Base-by-base conservation (phyloP, 2,113 vertebrate species). In the Gavia stellata region DNA sequence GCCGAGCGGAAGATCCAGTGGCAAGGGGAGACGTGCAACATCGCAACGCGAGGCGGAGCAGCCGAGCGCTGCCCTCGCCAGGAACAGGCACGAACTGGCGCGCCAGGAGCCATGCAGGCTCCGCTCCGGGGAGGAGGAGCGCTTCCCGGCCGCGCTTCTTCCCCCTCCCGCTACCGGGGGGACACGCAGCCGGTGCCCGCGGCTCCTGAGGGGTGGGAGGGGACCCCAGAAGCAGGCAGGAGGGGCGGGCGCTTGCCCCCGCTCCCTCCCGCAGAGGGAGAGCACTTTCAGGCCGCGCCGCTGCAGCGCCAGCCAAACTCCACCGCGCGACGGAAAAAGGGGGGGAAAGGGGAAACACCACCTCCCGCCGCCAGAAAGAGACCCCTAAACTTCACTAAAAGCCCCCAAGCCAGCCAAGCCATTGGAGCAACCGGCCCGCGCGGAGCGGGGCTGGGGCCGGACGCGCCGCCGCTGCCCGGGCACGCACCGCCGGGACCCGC, bases 11-110 rank as follows among this genome's bases (percentile, higher is more conserved):
- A 68, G 81, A 93, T 66, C 12, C 40, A 50, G 67, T 45, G 88
- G 79, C 93, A 18, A 52, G 78, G 66, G 72, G 42, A 85, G 75
- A 72, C 90, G 96, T 88, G 95, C 92, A 52, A 23, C 91, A 53
- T n/a, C 9, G 91, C 92, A 95, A 92, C 94, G 58, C 88, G 91
- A 95, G 95, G 96, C 86, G 94, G 71, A 92, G 95, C 90, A 45
- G 94, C 83, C 85, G 8, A 84, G 62, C 33, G 74, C 92, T 58
- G 96, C 90, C 88, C 73, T 81, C 63, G 73, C 94, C 62, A 44
- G 81, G 66, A 52, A 87, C 96, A 72, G 88, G 50, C 74, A 47
- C 42, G 29, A 28, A 75, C 86, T 21, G 70, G 44, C 71, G 55
- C 75, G 38, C 49, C 45, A 29, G 72, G 34, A 91, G 62, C 44